Evolutionary conservation across 1,140 invertebrate genomes (phyloP), one percentile per base, ranked within the genome.

Genomic region (Drosophila bipectinata): DNA sequence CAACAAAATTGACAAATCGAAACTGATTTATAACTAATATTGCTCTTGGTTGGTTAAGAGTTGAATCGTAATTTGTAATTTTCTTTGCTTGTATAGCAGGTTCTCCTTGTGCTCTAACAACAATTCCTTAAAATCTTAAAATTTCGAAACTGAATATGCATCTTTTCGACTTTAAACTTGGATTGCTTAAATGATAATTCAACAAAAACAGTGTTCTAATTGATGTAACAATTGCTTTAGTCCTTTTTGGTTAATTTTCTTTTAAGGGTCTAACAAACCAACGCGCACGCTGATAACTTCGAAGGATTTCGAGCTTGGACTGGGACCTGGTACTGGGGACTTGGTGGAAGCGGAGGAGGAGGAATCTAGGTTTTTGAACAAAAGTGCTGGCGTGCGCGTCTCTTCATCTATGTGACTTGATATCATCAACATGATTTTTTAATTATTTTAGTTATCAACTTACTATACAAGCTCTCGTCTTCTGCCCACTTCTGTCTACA

Each of bases 11-110:
- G 83, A 87, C 84, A 69, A 72, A 72, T 72, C 57, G 72, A 44
- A 77, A 76, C 73, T 58, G 58, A 57, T 80, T 87, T 85, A 82
- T 62, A 87, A 87, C 82, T 87, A 87, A 88, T 87, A 87, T 87
- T 87, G 82, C 82, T 87, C 73, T 56, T 59, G 59, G 49, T 82
- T 59, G 30, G 49, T 56, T 54, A 41, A 62, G 49, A 44, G 49
- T 62, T 44, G 53, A 30, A 41, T 58, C 26, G 72, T 34, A 44
- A 39, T 51, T n/a, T 34, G 14, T 7, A 28, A 6, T 54, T 48
- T 39, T 0, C 0, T 59, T 44, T 63, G 32, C 39, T 55, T 62
- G 63, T 51, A 62, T 62, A 58, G 56, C 56, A 34, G 48, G 32
- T 41, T 74, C n/a, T 63, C 8, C 51, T 72, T 80, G 72, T 80